These are phyloP conservation scores for Trichonephila inaurata DNA, from an alignment of 1,140 invertebrate species.

Conservation along the genomic window DNA sequence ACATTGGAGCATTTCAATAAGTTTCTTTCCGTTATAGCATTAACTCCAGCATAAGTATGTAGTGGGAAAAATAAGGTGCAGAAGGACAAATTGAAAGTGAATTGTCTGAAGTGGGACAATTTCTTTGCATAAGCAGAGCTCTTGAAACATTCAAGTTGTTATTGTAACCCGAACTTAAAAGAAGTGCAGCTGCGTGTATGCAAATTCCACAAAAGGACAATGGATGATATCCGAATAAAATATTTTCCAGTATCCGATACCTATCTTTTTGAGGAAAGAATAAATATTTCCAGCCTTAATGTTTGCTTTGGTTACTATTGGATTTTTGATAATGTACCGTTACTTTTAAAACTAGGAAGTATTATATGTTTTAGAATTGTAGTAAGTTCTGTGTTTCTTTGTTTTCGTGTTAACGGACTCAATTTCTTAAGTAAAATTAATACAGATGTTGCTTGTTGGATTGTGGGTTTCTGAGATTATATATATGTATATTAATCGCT, in stretches of 20 bases:
- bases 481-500: too few species aligned
- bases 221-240: not conserved
- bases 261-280: not conserved
- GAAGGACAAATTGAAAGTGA: not conserved
- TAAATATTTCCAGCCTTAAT: not conserved
- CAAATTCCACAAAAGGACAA: not conserved
- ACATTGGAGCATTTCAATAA: too few species aligned
- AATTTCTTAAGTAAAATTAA: too few species aligned
- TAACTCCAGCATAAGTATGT: not conserved
- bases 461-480: too few species aligned
- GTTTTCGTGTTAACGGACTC: too few species aligned
- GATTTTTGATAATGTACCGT: not conserved
- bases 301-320: not conserved
- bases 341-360: too few species aligned
- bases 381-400: too few species aligned
- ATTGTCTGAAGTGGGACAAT: not conserved
- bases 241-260: not conserved
- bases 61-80: not conserved
- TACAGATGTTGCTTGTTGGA: too few species aligned
- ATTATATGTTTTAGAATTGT: too few species aligned
- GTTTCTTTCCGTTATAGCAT: not conserved
- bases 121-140: not conserved
- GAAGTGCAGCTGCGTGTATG: conserved; percentile 3
- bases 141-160: not conserved
- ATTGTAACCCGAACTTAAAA: not conserved